Evolutionary conservation across 2,888 invertebrate species (phyloP).

Genomic region (Anthrax anthrax): DNA sequence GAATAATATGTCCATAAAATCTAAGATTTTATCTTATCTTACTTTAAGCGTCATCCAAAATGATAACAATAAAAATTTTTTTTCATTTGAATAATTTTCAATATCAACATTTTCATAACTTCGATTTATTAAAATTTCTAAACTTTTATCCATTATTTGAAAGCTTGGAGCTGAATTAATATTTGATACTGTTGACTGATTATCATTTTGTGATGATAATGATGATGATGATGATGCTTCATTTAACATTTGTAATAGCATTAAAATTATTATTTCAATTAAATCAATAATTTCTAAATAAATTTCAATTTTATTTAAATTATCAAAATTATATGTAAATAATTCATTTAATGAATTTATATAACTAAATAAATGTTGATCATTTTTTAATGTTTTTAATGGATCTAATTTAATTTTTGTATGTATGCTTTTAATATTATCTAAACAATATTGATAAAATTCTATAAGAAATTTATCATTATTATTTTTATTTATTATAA

Average conservation of each 20-base stretch:
- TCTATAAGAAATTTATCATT: constrained; percentile 14
- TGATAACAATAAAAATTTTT: constrained; percentile 56
- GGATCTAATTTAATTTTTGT: constrained; percentile 34
- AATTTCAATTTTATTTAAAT: constrained; percentile 7
- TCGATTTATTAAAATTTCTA: constrained; percentile 41
- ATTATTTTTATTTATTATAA: constrained; percentile 13
- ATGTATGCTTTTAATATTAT: constrained; percentile 14
- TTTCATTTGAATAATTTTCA: constrained; percentile 36
- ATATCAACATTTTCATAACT: constrained; percentile 11
- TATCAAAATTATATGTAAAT: constrained; percentile 9
- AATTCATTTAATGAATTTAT: constrained; percentile 23
- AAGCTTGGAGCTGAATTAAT: constrained; percentile 55
- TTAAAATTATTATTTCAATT: constrained; percentile 18
- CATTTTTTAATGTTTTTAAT: constrained; percentile 36
- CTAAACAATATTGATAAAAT: constrained; percentile 29
- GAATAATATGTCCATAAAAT: too few species aligned
- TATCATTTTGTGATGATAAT: too few species aligned
- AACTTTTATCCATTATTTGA: constrained; percentile 60
- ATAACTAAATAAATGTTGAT: constrained; percentile 39
- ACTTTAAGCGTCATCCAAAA: constrained; percentile 70
- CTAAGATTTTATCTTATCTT: constrained; percentile 14
- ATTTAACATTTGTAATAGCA: constrained; percentile 24
- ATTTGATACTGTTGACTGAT: too few species aligned
- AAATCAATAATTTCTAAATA: constrained; percentile 10
- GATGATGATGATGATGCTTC: constrained; percentile 16